Percentiles rank a stretch among this genome's conserved stretches.
Evolutionary conservation across 2,113 vertebrate genomes (phyloP).

Genomic region (Sphaerodactylus townsendi): DNA sequence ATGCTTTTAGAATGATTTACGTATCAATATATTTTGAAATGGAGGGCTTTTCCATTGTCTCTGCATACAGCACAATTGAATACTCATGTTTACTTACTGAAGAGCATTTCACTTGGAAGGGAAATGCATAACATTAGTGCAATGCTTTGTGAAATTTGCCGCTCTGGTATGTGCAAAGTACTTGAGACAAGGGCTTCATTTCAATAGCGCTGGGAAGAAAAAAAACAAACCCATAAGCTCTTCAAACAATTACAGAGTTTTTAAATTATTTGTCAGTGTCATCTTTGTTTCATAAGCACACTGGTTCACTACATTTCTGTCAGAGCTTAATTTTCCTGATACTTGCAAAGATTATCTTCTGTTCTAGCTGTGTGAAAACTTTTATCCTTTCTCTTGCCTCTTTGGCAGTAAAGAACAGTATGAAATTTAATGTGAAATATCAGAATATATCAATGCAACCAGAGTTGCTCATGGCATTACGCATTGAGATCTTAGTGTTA

Average conservation of each 20-base stretch:
- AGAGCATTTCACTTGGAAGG: conserved; percentile 79
- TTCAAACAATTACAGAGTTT: conserved; percentile 73
- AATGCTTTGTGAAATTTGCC: conserved; percentile 78
- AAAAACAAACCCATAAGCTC: conserved; percentile 59
- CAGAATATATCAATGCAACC: not conserved
- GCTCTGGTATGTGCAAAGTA: conserved; percentile 79
- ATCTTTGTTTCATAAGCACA: conserved; percentile 69
- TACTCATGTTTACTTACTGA: conserved; percentile 76
- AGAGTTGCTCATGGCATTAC: not conserved
- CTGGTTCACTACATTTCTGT: conserved; percentile 63
- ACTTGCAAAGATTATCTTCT: conserved; percentile 38
- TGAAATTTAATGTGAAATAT: not conserved
- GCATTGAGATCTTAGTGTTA: not conserved
- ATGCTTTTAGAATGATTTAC: conserved; percentile 63
- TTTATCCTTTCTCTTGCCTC: conserved; percentile 5
- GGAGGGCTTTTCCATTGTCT: conserved; percentile 53
- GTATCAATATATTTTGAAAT: conserved; percentile 68
- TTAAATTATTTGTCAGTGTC: conserved; percentile 69
- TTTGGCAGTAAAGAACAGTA: conserved; percentile 21
- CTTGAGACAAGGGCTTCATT: conserved; percentile 84
- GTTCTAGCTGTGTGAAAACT: conserved; percentile 11
- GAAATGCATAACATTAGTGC: conserved; percentile 80
- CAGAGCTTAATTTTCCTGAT: conserved; percentile 62
- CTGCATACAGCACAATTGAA: conserved; percentile 60
- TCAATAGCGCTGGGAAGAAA: conserved; percentile 69